Conservation (phyloP, 2,888 invertebrate genomes). For the Tholera decimalis region DNA sequence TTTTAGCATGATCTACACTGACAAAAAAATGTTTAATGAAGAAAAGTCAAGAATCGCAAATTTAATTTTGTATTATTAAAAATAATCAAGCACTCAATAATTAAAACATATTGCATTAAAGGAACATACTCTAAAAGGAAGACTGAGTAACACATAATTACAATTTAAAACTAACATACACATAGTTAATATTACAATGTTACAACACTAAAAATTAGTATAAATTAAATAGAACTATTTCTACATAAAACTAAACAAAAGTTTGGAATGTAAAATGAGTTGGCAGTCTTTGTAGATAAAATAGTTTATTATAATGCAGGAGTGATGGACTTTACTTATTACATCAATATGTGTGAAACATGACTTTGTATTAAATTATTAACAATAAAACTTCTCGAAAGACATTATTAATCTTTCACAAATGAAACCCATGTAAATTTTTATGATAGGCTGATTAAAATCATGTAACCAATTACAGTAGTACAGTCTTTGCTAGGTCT, state of each 20-base stretch:
- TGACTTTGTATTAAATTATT: constrained; percentile 3
- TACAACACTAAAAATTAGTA: constrained; percentile 72
- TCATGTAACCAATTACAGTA: neutral
- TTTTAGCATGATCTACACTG: neutral
- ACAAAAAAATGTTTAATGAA: neutral
- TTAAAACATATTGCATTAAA: constrained; percentile 55
- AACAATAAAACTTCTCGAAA: neutral
- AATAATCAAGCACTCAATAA: constrained; percentile 30
- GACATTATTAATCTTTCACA: neutral
- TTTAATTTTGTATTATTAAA: constrained; percentile 20
- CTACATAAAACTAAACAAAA: constrained; percentile 64
- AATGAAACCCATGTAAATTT: neutral
- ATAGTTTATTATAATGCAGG: constrained; percentile 49
- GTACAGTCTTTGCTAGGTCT: too few species aligned
- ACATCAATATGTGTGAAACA: neutral
- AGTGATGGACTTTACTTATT: constrained; percentile 30
- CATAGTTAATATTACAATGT: constrained; percentile 69
- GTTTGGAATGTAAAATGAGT: constrained; percentile 79
- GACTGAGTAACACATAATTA: constrained; percentile 66
- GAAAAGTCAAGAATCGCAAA: neutral
- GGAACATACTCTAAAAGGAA: constrained; percentile 65
- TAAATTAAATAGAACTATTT: constrained; percentile 73
- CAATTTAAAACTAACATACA: constrained; percentile 51
- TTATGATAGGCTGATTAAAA: neutral
- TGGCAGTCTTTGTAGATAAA: constrained; percentile 72